A percentile compares a stretch with the other conserved stretches of the same genome.
phyloP scores from a whole-genome alignment of 2,797 vertebrate species.

The Falco columbarius region DNA sequence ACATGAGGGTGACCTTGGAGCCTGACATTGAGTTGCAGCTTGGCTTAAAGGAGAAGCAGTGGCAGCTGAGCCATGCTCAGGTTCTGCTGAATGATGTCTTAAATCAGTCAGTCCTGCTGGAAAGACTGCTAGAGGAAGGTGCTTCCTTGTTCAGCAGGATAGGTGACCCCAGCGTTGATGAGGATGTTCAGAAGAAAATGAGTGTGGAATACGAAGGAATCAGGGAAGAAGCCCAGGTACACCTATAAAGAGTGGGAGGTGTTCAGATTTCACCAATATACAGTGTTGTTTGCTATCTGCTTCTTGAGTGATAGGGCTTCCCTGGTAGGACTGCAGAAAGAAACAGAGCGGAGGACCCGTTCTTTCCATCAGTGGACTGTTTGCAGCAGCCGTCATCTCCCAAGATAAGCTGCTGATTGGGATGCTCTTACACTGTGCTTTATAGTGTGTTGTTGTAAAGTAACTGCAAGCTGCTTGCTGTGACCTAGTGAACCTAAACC shows the following conservation, averaged over 20 bases:
- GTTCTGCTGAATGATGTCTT: conserved; percentile 84
- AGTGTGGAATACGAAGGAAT: conserved; percentile 82
- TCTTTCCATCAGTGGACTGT: background rate
- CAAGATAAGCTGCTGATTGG: background rate
- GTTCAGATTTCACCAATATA: background rate
- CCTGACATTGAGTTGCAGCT: conserved; percentile 86
- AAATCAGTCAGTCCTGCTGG: conserved; percentile 83
- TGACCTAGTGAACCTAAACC: background rate
- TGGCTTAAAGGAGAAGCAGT: conserved; percentile 90
- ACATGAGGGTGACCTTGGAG: conserved; percentile 81
- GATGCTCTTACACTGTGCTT: background rate
- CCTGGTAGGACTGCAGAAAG: background rate
- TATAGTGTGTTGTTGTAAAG: background rate
- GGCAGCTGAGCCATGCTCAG: conserved; percentile 88
- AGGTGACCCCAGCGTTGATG: conserved; percentile 88
- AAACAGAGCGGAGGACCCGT: background rate
- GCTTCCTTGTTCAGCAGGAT: conserved; percentile 84
- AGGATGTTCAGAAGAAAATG: conserved; percentile 82
- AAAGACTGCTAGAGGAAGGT: conserved; percentile 90
- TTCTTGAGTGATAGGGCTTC: background rate
- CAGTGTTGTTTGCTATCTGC: background rate
- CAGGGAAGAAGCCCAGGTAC: conserved; percentile 85
- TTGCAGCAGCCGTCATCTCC: background rate
- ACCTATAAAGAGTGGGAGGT: background rate
- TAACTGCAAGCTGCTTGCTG: background rate